Evolutionary conservation across 2,888 invertebrate genomes (phyloP), one percentile per base, ranked within the genome.

Genomic region (Xylocampa areola): DNA sequence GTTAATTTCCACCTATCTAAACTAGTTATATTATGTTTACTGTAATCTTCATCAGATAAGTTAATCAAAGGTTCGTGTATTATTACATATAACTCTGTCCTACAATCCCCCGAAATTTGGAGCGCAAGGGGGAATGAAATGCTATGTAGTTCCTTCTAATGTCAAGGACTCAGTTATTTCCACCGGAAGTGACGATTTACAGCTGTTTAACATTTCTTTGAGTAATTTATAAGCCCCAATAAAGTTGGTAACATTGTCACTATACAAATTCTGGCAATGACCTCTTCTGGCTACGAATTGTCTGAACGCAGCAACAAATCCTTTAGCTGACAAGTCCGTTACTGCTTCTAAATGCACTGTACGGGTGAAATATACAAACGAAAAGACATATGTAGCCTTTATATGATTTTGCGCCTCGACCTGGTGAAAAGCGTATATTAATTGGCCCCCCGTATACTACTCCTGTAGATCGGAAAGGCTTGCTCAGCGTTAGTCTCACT

Each of bases 211-310:
- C 30, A 13, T 30, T 11, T 30, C 30, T 11, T 13, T n/a, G 2
- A 30, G 30, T 11, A 11, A 11, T 4, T 30, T 30, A n/a, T 30
- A 4, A 11, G 30, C 30, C 3, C 30, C 30, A 30, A 13, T 11
- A 30, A 30, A 30, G 13, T 30, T 30, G n/a, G 30, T 30, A 11
- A n/a, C 30, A 13, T 30, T 30, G 13, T 30, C 30, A 30, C 30
- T 30, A 30, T n/a, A 30, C 30, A 30, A 4, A n/a, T 30, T 1
- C 4, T 30, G 1, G 4, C 30, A 30, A 11, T 30, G 30, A 30
- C 30, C 30, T 13, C 30, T 30, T 30, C 30, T 13, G 1, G 30
- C n/a, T 30, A 11, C 11, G 13, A 30, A 30, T 4, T 11, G 2
- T 11, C n/a, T 30, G 30, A 30, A 30, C 5, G 30, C 30, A 2